Evolutionary conservation across 2,113 vertebrate species (phyloP).

Genomic region (Ameiurus melas): DNA sequence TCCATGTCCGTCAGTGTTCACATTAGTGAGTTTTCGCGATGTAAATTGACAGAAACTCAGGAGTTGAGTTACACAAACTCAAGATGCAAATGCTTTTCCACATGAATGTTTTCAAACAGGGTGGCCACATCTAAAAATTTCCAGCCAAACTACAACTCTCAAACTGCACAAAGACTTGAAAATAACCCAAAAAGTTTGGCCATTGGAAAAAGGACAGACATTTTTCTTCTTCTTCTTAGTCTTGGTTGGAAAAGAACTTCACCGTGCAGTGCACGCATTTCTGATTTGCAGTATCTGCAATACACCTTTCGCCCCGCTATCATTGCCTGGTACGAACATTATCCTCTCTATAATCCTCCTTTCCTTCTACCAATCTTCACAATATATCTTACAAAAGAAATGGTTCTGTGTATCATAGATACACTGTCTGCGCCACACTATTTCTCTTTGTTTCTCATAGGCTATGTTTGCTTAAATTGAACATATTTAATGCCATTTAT

Average conservation of each 20-base stretch:
- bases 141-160: neutral
- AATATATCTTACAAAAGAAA: neutral
- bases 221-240: neutral
- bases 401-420: neutral
- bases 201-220: neutral
- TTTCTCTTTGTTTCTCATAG: neutral
- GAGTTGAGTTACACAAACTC: neutral
- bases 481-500: neutral
- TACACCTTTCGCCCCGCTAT: neutral
- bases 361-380: neutral
- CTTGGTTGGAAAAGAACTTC: neutral
- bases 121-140: neutral
- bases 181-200: neutral
- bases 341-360: neutral
- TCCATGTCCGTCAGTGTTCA: neutral
- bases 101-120: neutral
- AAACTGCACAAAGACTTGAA: neutral
- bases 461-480: neutral
- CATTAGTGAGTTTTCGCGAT: neutral
- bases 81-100: neutral
- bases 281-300: neutral
- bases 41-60: neutral
- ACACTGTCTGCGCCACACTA: neutral
- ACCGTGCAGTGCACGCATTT: neutral
- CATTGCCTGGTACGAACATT: conserved; percentile 4